Evolutionary conservation across 2,888 invertebrate genomes (phyloP).

Genomic region (Sisyra nigra): DNA sequence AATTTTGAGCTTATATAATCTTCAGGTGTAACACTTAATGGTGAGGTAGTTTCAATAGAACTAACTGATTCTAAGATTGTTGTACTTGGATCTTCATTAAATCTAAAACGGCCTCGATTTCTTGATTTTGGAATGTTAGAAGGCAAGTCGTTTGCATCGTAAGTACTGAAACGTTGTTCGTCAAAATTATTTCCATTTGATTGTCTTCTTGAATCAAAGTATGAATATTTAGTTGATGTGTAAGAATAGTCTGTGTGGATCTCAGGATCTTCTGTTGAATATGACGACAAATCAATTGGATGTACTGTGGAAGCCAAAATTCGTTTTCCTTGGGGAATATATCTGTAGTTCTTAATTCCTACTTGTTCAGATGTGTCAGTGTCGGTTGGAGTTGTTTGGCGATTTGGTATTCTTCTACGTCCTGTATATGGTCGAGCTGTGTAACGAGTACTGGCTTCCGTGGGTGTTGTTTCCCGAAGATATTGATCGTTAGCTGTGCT

Average conservation of each 20-base stretch:
- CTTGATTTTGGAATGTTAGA: not conserved
- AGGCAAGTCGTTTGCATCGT: too few species aligned
- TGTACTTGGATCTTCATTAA: not conserved
- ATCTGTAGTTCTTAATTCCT: not conserved
- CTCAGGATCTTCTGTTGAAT: not conserved
- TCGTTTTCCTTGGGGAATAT: conserved; percentile 2
- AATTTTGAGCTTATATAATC: too few species aligned
- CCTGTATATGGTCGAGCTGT: not conserved
- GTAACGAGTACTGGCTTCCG: conserved; percentile 18
- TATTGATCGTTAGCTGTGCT: conserved; percentile 19
- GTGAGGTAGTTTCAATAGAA: not conserved
- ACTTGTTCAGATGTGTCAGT: not conserved
- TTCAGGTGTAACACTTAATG: not conserved
- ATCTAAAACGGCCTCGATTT: not conserved
- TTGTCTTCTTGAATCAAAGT: not conserved
- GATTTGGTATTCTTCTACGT: not conserved
- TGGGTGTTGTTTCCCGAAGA: conserved; percentile 33
- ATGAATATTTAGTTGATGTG: too few species aligned
- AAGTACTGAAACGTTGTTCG: not conserved
- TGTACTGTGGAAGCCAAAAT: not conserved
- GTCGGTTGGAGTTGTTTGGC: not conserved
- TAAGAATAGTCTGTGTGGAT: not conserved
- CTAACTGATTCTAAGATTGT: not conserved
- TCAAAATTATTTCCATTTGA: not conserved
- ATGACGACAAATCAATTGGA: not conserved